These are phyloP conservation scores for Orius insidiosus DNA, from an alignment of 1,140 invertebrate species.

Conservation along the genomic window DNA sequence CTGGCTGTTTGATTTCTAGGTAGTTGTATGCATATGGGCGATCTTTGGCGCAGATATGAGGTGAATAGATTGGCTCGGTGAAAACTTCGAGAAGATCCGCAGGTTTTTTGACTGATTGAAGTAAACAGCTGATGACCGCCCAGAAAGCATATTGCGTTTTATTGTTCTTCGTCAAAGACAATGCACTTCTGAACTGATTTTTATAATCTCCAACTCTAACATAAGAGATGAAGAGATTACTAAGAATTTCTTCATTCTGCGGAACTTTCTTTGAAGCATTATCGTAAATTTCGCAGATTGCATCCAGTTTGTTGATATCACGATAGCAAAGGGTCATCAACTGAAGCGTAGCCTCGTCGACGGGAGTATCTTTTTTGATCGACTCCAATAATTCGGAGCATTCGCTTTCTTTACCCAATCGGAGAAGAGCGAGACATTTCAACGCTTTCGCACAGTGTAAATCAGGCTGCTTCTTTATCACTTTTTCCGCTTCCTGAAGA, in stretches of 20 bases:
- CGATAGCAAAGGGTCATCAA: conserved; percentile 92
- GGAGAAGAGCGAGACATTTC: conserved; percentile 74
- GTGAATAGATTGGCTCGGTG: too few species aligned
- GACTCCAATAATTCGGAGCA: conserved; percentile 53
- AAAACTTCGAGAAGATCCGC: background rate
- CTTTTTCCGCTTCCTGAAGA: conserved; percentile 90
- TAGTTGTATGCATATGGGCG: too few species aligned
- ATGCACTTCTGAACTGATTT: conserved; percentile 75
- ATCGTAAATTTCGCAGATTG: conserved; percentile 79
- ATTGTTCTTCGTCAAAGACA: conserved; percentile 76
- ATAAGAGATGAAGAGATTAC: conserved; percentile 90
- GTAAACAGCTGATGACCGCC: conserved; percentile 88
- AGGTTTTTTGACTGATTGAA: conserved; percentile 45
- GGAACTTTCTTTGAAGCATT: conserved; percentile 70
- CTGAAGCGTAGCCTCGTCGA: conserved; percentile 83
- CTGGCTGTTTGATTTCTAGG: too few species aligned
- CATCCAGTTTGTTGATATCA: conserved; percentile 73
- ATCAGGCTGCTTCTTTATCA: conserved; percentile 79
- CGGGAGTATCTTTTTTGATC: conserved; percentile 63
- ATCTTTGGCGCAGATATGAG: too few species aligned
- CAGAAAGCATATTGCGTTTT: conserved; percentile 97
- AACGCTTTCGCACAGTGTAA: conserved; percentile 75
- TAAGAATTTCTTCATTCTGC: conserved; percentile 77
- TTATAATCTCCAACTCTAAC: conserved; percentile 79
- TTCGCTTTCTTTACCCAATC: conserved; percentile 67